Evolutionary conservation across 2,113 vertebrate genomes (phyloP).

Genomic region (Calyptomena viridis): DNA sequence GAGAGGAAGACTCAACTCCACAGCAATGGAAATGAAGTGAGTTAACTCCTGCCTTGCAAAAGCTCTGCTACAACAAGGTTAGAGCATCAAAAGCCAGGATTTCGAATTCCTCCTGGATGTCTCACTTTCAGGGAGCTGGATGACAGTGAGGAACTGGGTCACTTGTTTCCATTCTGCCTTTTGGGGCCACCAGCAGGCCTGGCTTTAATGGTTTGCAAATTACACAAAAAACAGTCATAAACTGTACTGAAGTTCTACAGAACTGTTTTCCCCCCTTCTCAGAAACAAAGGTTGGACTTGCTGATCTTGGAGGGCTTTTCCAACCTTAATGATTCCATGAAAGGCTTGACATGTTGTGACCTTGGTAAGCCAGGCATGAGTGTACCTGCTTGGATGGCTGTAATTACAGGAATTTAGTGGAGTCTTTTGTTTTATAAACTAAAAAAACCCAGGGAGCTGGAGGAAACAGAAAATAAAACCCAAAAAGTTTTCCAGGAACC

Average conservation of each 20-base stretch:
- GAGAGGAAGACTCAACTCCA: neutral
- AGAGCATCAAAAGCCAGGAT: neutral
- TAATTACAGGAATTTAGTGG: constrained; percentile 20
- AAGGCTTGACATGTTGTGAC: neutral
- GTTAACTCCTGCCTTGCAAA: neutral
- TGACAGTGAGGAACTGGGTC: neutral
- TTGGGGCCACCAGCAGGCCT: neutral
- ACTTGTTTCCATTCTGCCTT: constrained; percentile 24
- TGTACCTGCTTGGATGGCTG: neutral
- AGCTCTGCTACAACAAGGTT: neutral
- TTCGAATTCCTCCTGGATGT: neutral
- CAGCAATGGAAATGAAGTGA: neutral
- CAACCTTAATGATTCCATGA: neutral
- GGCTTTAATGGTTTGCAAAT: constrained; percentile 24
- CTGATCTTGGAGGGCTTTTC: neutral
- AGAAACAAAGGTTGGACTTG: neutral
- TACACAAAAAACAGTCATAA: neutral
- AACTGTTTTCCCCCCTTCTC: neutral
- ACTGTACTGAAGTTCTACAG: neutral
- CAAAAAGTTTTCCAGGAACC: neutral
- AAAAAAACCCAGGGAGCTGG: neutral
- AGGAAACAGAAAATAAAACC: neutral
- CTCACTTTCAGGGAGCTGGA: neutral
- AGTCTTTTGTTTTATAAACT: neutral
- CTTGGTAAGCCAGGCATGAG: neutral